phyloP scores from a whole-genome alignment of 2,888 invertebrate genomes.

The Euspilapteryx auroguttella region DNA sequence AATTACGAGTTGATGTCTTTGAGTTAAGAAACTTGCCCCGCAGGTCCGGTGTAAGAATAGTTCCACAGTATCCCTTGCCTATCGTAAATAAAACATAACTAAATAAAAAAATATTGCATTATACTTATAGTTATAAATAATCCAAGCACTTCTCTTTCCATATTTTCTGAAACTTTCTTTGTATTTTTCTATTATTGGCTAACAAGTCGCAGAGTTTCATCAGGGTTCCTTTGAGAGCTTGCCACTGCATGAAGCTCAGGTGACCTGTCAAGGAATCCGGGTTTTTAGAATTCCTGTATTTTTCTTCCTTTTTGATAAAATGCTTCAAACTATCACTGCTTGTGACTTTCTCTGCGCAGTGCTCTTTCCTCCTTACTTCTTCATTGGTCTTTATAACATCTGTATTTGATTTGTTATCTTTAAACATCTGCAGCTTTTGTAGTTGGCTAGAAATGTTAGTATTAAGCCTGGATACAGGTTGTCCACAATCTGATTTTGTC shows the following conservation, averaged over 20 bases:
- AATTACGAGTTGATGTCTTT: too few species aligned
- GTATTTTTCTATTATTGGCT: constrained; percentile 27
- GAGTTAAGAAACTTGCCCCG: too few species aligned
- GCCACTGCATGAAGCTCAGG: constrained; percentile 60
- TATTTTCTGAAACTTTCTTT: constrained; percentile 32
- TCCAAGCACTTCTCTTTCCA: constrained; percentile 47
- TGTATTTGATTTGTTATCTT: too few species aligned
- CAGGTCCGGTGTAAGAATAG: too few species aligned
- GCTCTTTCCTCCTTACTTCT: constrained; percentile 7
- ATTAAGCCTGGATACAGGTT: too few species aligned
- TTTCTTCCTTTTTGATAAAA: constrained; percentile 35
- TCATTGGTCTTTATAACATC: neutral
- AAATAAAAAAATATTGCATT: too few species aligned
- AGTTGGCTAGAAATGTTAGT: neutral
- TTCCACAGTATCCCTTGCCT: too few species aligned
- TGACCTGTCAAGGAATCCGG: constrained; percentile 28
- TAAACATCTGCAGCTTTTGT: too few species aligned
- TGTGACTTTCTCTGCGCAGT: constrained; percentile 22
- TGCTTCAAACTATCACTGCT: constrained; percentile 19
- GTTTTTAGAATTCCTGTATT: constrained; percentile 24
- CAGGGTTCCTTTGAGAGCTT: constrained; percentile 37
- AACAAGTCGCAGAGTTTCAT: constrained; percentile 20
- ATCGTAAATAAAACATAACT: too few species aligned
- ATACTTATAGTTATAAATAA: too few species aligned
- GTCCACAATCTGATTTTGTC: neutral